phyloP scores from a whole-genome alignment of 2,113 vertebrate genomes.

The Antechinus flavipes region DNA sequence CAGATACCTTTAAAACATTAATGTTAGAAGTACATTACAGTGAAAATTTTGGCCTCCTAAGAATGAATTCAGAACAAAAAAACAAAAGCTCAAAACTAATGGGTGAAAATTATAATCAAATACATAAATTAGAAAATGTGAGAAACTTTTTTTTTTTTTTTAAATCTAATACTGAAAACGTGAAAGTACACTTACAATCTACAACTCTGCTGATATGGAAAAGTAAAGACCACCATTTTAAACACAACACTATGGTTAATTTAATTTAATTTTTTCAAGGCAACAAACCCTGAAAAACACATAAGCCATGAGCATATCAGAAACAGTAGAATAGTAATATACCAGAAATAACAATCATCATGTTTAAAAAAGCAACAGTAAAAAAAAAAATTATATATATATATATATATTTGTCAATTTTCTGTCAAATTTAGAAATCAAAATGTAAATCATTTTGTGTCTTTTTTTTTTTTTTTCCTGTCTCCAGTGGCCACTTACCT shows the following conservation, averaged over 20 bases:
- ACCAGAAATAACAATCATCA: slow-evolving; percentile 48
- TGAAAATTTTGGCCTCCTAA: slow-evolving; percentile 34
- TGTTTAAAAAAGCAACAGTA: slow-evolving; percentile 8
- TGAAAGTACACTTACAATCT: too few relatives aligned
- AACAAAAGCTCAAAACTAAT: slow-evolving; percentile 18
- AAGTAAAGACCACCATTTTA: slow-evolving; percentile 25
- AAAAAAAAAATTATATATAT: neutral
- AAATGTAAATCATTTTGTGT: neutral
- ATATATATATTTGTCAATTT: too few relatives aligned
- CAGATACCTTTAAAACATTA: slow-evolving; percentile 89
- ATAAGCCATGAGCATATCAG: slow-evolving; percentile 4
- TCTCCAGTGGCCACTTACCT: slow-evolving; percentile 83
- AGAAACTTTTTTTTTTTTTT: neutral
- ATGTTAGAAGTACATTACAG: slow-evolving; percentile 45
- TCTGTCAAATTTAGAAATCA: slow-evolving; percentile 27
- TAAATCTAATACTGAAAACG: neutral
- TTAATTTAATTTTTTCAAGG: neutral
- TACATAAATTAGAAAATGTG: neutral
- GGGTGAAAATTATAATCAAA: slow-evolving; percentile 32
- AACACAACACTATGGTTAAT: neutral
- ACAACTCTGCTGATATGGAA: neutral
- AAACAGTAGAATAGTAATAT: neutral
- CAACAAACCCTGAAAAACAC: neutral
- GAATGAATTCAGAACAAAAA: slow-evolving; percentile 24
- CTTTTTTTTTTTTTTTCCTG: slow-evolving; percentile 8